These are phyloP conservation scores for Ophion ventricosus DNA, from an alignment of 2,888 invertebrate genomes.

Conservation along the genomic window DNA sequence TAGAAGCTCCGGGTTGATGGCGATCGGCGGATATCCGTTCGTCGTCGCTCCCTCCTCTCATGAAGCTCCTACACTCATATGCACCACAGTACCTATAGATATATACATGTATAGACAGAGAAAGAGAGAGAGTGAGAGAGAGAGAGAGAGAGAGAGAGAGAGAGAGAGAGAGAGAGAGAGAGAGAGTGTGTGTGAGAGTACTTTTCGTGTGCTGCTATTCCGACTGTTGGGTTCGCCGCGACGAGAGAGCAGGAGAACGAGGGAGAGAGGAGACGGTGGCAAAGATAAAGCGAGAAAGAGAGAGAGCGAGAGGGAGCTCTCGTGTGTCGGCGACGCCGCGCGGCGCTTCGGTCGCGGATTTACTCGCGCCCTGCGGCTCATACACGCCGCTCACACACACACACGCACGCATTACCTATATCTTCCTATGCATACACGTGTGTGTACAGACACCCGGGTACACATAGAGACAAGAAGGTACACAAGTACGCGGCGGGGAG, in stretches of 20 bases:
- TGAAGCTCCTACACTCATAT: slow-evolving; percentile 8
- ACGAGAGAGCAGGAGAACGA: slow-evolving; percentile 38
- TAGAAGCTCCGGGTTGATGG: slow-evolving; percentile 39
- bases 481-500: too few relatives aligned
- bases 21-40: slow-evolving; percentile 63
- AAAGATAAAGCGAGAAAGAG: background rate
- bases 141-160: background rate
- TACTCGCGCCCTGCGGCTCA: slow-evolving; percentile 60
- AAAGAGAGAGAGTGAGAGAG: background rate
- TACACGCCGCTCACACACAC: slow-evolving; percentile 11
- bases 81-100: background rate
- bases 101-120: background rate
- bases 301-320: slow-evolving; percentile 13
- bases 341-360: slow-evolving; percentile 73
- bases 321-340: slow-evolving; percentile 38
- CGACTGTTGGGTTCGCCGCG: slow-evolving; percentile 16
- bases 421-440: background rate
- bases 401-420: background rate
- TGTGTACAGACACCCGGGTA: slow-evolving; percentile 62
- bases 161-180: background rate
- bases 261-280: background rate
- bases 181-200: background rate
- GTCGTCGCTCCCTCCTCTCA: slow-evolving; percentile 29
- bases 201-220: slow-evolving; percentile 39
- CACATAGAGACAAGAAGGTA: slow-evolving; percentile 68